Base-by-base conservation (phyloP, 2,113 vertebrate genomes). In the Barbus barbus region DNA sequence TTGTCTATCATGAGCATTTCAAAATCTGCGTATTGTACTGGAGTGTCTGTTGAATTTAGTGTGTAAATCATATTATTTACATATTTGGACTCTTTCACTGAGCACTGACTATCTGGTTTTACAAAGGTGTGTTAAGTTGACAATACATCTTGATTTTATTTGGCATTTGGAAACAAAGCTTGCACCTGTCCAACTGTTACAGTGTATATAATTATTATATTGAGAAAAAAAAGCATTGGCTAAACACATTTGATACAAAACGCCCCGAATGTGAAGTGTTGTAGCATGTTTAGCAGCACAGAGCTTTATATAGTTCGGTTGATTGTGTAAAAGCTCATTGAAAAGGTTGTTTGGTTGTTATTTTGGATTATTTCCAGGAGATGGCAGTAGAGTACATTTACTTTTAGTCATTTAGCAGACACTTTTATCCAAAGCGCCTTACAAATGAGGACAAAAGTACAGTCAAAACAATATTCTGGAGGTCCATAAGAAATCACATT, bases 351-450 rank as follows among this genome's bases (percentile, higher is more conserved):
- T 67, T 65, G 61, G 14, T 31, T 67, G 28, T 20, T 36, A 20
- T 33, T 65, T 67, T 67, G 20, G 16, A 8, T 48, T 65, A 31
- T 26, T 5, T 84, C 88, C 92, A 91, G 85, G 69, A 67, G 90
- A 83, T 86, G 90, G 89, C 90, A 90, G 86, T 85, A 90, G 56
- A 87, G 82, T 48, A n/a, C n/a, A n/a, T n/a, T n/a, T n/a, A n/a
- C n/a, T n/a, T n/a, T n/a, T n/a, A n/a, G n/a, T n/a, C n/a, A n/a
- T n/a, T n/a, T n/a, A n/a, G n/a, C n/a, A n/a, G n/a, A n/a, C n/a
- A n/a, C n/a, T n/a, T n/a, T n/a, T n/a, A n/a, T n/a, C n/a, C n/a
- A n/a, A n/a, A n/a, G n/a, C n/a, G n/a, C n/a, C n/a, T n/a, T n/a
- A n/a, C n/a, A n/a, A n/a, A n/a, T n/a, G n/a, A n/a, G n/a, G n/a